Evolutionary conservation across 2,113 vertebrate genomes (phyloP), one percentile per base, ranked within the genome.

Genomic region (Myrmophylax atrothorax): DNA sequence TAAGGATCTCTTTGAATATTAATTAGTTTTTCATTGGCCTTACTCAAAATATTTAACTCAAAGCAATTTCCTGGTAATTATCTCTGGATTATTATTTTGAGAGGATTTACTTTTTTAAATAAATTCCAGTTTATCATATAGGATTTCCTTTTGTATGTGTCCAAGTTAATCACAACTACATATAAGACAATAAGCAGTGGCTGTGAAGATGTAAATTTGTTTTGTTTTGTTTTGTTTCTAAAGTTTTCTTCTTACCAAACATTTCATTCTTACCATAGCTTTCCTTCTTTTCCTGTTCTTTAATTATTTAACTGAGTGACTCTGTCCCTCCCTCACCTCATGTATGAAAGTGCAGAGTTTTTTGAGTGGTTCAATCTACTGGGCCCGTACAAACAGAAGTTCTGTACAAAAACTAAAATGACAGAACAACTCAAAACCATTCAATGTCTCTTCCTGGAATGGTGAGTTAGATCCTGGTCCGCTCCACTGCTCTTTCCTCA

Each of bases 1-100:
- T 95, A 96, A 95, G 55, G 47, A 83, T 96, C 72, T 95, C 38
- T 94, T 90, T 90, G 90, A 96, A 96, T 93, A 85, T 96, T 95
- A 95, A 94, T 94, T 93, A 91, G 55, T 55, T 93, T 95, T 94
- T 88, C 50, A 77, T 66, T 87, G 62, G 55, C 33, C 18, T 38
- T 37, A 68, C 59, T 97, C 75, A 96, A 96, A 96, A 96, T 96
- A 94, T 94, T 96, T 91, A 88, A 96, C 63, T 89, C 52, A 62
- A 88, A 96, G 78, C 8, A 35, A 90, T 96, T 96, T 87, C n/a
- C 47, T 66, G 35, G 31, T 93, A 94, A 87, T 96, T 96, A 66
- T 79, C 38, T 87, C 81, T 69, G 88, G 75, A 93, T 95, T 93
- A 59, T 88, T 74, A 91, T 47, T 94, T 91, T 59, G 50, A 91